Conservation (phyloP, 2,888 invertebrate species). For the Tipula unca region DNA sequence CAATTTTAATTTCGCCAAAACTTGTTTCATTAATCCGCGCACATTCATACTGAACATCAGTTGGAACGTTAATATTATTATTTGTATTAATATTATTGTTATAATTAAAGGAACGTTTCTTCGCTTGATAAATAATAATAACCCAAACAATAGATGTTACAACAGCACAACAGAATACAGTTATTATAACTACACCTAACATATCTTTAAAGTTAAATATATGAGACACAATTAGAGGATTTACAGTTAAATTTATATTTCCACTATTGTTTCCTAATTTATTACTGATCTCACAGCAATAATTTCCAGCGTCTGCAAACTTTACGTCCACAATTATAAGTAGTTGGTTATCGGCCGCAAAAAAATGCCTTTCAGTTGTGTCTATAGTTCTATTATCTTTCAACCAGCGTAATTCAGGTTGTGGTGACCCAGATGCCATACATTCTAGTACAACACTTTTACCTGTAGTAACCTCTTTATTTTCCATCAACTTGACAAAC, state of each 20-base stretch:
- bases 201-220: slow-evolving; percentile 60
- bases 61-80: neutral
- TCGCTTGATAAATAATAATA: slow-evolving; percentile 78
- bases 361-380: slow-evolving; percentile 72
- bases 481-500: slow-evolving; percentile 76
- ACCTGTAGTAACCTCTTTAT: slow-evolving; percentile 73
- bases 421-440: slow-evolving; percentile 75
- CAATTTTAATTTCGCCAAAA: neutral
- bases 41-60: neutral
- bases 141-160: slow-evolving; percentile 90
- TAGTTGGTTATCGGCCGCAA: slow-evolving; percentile 79
- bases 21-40: neutral
- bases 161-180: slow-evolving; percentile 83
- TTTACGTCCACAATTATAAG: slow-evolving; percentile 78
- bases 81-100: slow-evolving; percentile 16
- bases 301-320: slow-evolving; percentile 70
- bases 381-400: slow-evolving; percentile 70
- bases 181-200: slow-evolving; percentile 80
- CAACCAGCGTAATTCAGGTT: slow-evolving; percentile 72
- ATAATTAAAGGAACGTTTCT: slow-evolving; percentile 46
- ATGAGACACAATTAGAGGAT: slow-evolving; percentile 50
- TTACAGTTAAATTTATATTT: slow-evolving; percentile 60
- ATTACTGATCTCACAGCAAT: slow-evolving; percentile 87
- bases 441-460: slow-evolving; percentile 83
- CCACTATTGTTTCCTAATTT: slow-evolving; percentile 68